phyloP scores from a whole-genome alignment of 2,888 invertebrate genomes.

The Sceliomorpha sp. region DNA sequence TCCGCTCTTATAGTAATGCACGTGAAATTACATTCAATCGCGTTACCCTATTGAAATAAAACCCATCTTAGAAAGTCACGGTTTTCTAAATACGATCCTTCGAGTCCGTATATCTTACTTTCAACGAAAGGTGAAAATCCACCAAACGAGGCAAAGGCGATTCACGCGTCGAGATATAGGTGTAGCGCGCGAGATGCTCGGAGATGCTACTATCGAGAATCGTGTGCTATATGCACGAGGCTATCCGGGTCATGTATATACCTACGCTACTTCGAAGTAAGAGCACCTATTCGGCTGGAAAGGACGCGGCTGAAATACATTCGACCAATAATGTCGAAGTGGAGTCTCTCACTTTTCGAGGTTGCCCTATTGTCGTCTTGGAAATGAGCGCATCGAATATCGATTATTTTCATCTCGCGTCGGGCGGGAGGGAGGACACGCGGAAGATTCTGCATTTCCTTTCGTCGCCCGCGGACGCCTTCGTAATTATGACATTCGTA shows the following conservation, averaged over 20 bases:
- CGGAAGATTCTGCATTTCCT: too few species aligned
- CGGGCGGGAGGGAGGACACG: too few species aligned
- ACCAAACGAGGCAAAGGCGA: background rate
- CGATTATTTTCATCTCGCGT: too few species aligned
- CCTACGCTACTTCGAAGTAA: slow-evolving; percentile 42
- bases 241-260: slow-evolving; percentile 46
- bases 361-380: too few species aligned
- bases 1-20: slow-evolving; percentile 5
- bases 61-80: slow-evolving; percentile 24
- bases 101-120: slow-evolving; percentile 28
- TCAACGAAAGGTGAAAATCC: slow-evolving; percentile 34
- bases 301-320: slow-evolving; percentile 25
- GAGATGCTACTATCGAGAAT: slow-evolving; percentile 45
- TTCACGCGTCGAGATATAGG: background rate
- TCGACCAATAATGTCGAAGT: slow-evolving; percentile 37
- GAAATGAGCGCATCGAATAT: too few species aligned
- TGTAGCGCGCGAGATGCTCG: slow-evolving; percentile 10
- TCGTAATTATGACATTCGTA: too few species aligned
- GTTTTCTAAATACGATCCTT: background rate
- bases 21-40: slow-evolving; percentile 8
- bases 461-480: too few species aligned
- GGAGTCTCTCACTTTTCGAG: slow-evolving; percentile 21
- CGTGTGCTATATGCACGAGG: slow-evolving; percentile 42
- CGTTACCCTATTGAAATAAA: slow-evolving; percentile 14
- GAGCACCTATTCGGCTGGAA: slow-evolving; percentile 43